phyloP scores from a whole-genome alignment of 2,888 invertebrate species.

The Panopea generosa region DNA sequence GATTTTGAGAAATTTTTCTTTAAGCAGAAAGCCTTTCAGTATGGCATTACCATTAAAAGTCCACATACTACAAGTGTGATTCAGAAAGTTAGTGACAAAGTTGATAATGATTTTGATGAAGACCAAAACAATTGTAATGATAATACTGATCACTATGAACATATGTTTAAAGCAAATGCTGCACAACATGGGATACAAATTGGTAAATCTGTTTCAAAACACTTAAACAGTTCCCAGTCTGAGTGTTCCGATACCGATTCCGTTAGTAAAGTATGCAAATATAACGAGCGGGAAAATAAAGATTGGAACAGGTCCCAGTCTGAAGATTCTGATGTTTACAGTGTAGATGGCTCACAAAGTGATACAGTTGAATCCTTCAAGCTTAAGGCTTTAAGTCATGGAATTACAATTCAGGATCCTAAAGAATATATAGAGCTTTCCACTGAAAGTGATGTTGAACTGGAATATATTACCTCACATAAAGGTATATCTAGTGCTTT shows the following conservation, averaged over 20 bases:
- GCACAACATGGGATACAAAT: too few species aligned
- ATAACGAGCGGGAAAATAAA: too few species aligned
- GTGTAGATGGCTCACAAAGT: slow-evolving; percentile 36
- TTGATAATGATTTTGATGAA: not conserved
- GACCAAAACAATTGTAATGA: not conserved
- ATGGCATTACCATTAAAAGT: slow-evolving; percentile 47
- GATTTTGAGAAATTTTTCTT: slow-evolving; percentile 50
- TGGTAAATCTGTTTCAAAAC: too few species aligned
- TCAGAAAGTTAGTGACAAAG: too few species aligned
- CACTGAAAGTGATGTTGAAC: slow-evolving; percentile 48
- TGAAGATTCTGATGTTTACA: slow-evolving; percentile 26
- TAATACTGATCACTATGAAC: not conserved
- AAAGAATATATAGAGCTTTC: slow-evolving; percentile 23
- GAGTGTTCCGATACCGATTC: not conserved
- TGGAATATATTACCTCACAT: slow-evolving; percentile 6
- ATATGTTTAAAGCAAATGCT: not conserved
- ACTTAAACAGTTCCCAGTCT: too few species aligned
- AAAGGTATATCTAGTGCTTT: not conserved
- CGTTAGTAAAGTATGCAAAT: not conserved
- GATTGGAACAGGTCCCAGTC: not conserved
- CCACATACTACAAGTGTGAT: slow-evolving; percentile 5
- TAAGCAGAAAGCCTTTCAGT: slow-evolving; percentile 38
- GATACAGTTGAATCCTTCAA: slow-evolving; percentile 47
- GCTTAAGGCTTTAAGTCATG: slow-evolving; percentile 38
- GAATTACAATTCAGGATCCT: slow-evolving; percentile 44